Evolutionary conservation across 2,888 invertebrate genomes (phyloP).

Genomic region (Chesias legatella): DNA sequence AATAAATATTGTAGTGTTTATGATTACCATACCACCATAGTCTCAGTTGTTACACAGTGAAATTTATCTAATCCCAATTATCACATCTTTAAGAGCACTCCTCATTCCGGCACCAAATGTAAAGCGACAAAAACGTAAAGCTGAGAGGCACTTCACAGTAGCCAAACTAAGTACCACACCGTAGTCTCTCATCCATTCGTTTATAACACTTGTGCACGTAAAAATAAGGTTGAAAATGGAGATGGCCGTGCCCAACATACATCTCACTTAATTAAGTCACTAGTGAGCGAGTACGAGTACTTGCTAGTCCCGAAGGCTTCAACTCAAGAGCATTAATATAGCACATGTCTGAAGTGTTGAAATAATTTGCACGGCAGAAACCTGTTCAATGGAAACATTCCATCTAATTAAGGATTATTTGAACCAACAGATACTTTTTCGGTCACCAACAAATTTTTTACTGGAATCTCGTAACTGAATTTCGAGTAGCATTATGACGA

Average conservation of each 20-base stretch:
- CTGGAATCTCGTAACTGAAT: too few relatives aligned
- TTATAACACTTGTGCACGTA: slow-evolving; percentile 8
- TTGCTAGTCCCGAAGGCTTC: slow-evolving; percentile 26
- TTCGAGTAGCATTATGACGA: too few relatives aligned
- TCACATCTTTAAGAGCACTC: slow-evolving; percentile 13
- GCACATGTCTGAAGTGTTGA: slow-evolving; percentile 31
- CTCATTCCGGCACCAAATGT: slow-evolving; percentile 15
- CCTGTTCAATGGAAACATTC: too few relatives aligned
- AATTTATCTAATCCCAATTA: slow-evolving; percentile 9
- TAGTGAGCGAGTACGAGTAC: slow-evolving; percentile 29
- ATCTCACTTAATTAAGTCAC: slow-evolving; percentile 43
- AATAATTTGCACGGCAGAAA: slow-evolving; percentile 23
- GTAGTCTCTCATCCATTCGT: slow-evolving; percentile 3
- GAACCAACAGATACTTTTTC: too few relatives aligned
- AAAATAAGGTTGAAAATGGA: slow-evolving; percentile 19
- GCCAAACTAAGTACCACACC: slow-evolving; percentile 36
- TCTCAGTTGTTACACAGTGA: slow-evolving; percentile 5
- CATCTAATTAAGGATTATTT: too few relatives aligned
- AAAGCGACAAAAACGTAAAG: slow-evolving; percentile 22
- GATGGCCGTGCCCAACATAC: slow-evolving; percentile 19
- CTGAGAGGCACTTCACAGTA: slow-evolving; percentile 27
- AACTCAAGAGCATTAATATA: slow-evolving; percentile 37
- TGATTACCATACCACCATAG: too few relatives aligned
- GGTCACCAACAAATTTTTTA: too few relatives aligned
- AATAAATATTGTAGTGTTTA: too few relatives aligned